Base-by-base conservation (phyloP, 2,797 vertebrate genomes). In the Sorex maritimensis region DNA sequence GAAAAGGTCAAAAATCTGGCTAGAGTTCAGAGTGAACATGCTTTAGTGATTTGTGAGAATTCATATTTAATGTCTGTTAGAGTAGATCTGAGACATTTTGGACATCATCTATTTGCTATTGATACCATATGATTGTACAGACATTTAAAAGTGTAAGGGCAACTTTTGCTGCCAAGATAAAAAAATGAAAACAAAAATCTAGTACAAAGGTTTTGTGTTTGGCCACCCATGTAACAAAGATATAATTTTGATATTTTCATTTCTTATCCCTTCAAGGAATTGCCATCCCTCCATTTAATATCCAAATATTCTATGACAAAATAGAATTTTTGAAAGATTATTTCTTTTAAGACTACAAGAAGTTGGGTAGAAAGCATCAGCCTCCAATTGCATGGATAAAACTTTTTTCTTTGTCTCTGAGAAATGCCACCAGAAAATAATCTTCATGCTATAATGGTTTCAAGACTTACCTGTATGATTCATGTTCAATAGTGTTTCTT, bases 41-140 rank as follows among this genome's bases (percentile, higher is more conserved):
- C 63, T 86, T 88, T 87, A 88, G 93, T 93, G 68, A 96, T 87
- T 81, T 93, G 84, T 87, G 83, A 94, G 77, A 94, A 91, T 81
- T 91, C 83, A 69, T 14, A 92, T 93, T 69, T 95, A 83, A 90
- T 61, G 13, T 82, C 81, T 91, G 77, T n/a, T 71, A 86, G 75
- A 84, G 88, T 38, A 86, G 67, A 83, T 44, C n/a, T 88, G 71
- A 86, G 88, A 87, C 38, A 7, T 90, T 90, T 92, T 87, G 90
- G 90, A 83, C 46, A 17, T 79, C 75, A 92, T 93, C 94, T 75
- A 75, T 46, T 93, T 92, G 46, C 96, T 97, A 96, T 91, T 96
- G 96, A 89, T 96, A 96, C 95, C 95, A 96, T 93, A 96, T 97
- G 97, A 95, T 95, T 81, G 44, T 71, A 84, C 13, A 92, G 94